Percentiles rank a stretch among this genome's conserved stretches.
Conservation (phyloP, 2,888 invertebrate species). For the Philonicus albiceps region DNA sequence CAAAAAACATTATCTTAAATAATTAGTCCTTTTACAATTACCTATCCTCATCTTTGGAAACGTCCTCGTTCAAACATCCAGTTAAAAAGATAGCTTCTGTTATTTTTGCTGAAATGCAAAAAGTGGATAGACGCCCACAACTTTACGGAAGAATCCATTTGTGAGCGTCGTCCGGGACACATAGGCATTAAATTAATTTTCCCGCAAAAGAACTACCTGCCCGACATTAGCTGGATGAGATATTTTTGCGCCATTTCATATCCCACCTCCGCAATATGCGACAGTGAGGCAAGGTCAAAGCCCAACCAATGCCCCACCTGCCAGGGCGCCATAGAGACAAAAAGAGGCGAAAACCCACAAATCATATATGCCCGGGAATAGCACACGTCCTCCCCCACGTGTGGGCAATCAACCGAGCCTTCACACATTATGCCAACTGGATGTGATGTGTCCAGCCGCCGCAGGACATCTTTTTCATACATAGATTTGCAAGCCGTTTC, state of each 20-base stretch:
- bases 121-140: neutral
- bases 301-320: neutral
- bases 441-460: neutral
- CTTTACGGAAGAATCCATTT: neutral
- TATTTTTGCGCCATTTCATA: neutral
- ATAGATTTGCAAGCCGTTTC: neutral
- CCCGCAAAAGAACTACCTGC: neutral
- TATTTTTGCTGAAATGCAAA: neutral
- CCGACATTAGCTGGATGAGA: neutral
- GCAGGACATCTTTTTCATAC: slow-evolving; percentile 2
- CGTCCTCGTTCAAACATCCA: neutral
- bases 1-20: too few relatives aligned
- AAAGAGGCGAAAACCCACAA: neutral
- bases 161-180: neutral
- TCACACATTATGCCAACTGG: neutral
- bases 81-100: neutral
- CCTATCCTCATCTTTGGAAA: neutral
- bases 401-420: neutral
- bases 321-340: neutral
- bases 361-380: neutral
- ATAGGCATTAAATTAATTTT: neutral
- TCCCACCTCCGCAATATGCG: neutral
- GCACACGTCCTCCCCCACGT: neutral
- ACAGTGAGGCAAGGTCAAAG: neutral
- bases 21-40: neutral